Evolutionary conservation across 2,888 invertebrate species (phyloP), one percentile per base, ranked within the genome.

Genomic region (Thymelicus sylvestris): DNA sequence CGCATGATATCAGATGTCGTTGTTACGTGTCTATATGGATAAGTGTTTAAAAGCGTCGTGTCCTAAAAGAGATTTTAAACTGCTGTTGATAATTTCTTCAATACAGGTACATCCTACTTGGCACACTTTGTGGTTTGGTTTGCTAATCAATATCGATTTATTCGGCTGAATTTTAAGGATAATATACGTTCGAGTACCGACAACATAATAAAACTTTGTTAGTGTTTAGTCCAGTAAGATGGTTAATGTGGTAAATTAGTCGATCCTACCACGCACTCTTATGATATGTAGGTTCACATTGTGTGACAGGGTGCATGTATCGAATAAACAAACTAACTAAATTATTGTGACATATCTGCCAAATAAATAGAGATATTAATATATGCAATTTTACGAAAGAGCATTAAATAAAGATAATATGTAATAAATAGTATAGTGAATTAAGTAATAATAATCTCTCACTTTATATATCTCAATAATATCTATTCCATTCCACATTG

Each of bases 251-350:
- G 64, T 64, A 64, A 41, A 60, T 60, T 70, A 70, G 60, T 61
- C 24, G 60, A 24, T 55, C 55, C 41, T 24, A 57, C 15, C 24
- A 61, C 69, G 72, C 74, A 72, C 71, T 70, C 70, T 71, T 71
- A 66, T 76, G 55, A 79, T 77, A 77, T 76, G 79, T 83, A 87
- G 79, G 81, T 78, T 80, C 91, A 92, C 92, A 93, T 88, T 86
- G 93, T 93, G 93, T 93, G 93, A 90, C 93, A 91, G 91, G 91
- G 88, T 90, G 92, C 92, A 92, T 93, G 93, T 92, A 92, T 92
- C 91, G 77, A 82, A 79, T 82, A 83, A 86, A 77, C 79, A 82
- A 82, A 80, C 67, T 78, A 78, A 78, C 78, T 81, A 81, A 66
- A 71, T 31, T n/a, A 75, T 75, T 79, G 77, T 79, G 77, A 72